phyloP scores from a whole-genome alignment of 1,140 invertebrate genomes.

The Hormaphis cornu region DNA sequence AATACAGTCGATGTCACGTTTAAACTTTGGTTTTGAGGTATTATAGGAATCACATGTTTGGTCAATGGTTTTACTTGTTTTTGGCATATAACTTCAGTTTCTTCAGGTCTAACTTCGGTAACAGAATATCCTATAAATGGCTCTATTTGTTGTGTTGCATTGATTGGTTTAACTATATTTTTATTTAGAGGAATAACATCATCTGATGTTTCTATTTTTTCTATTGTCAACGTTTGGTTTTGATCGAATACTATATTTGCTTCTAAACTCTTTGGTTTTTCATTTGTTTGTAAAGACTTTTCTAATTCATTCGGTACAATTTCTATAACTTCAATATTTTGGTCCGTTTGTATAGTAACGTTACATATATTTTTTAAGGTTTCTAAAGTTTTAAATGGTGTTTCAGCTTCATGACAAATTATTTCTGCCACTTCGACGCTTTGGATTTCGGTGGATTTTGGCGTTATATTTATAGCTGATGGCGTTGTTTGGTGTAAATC shows the following conservation, averaged over 20 bases:
- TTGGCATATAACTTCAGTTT: not conserved
- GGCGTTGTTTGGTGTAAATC: not conserved
- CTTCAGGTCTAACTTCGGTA: not conserved
- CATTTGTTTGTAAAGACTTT: not conserved
- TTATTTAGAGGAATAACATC: not conserved
- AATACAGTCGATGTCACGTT: not conserved
- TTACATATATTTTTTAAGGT: not conserved
- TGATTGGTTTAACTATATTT: not conserved
- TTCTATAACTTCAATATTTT: conserved; percentile 7
- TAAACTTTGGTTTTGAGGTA: not conserved
- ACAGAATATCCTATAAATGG: not conserved
- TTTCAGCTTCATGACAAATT: not conserved
- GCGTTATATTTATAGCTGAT: not conserved
- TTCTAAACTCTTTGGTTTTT: not conserved
- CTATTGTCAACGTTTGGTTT: not conserved
- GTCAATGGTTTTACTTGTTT: not conserved
- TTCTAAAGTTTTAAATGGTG: not conserved
- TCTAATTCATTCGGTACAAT: not conserved
- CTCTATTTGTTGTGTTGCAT: not conserved
- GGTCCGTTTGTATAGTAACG: not conserved
- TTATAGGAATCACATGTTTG: not conserved
- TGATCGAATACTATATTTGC: conserved; percentile 1
- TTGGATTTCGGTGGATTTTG: not conserved
- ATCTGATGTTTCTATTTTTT: conserved; percentile 7
- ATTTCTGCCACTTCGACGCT: not conserved